Evolutionary conservation across 2,113 vertebrate species (phyloP).

Genomic region (Oceanites oceanicus): DNA sequence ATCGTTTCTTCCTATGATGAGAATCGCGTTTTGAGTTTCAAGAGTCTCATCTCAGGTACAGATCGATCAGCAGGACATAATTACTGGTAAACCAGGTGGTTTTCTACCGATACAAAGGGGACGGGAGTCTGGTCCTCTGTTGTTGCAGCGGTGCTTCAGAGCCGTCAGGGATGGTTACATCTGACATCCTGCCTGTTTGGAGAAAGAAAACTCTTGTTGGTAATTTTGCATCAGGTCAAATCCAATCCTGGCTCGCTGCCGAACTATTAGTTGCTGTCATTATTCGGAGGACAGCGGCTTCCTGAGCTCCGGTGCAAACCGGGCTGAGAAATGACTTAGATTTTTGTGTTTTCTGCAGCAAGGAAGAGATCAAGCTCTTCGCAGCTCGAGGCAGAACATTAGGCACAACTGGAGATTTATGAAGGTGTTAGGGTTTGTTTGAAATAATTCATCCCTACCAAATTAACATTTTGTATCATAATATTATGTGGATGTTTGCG

Average conservation of each 20-base stretch:
- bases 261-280: not conserved
- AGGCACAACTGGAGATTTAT: not conserved
- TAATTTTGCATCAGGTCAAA: not conserved
- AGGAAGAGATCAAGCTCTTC: not conserved
- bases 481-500: not conserved
- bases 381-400: not conserved
- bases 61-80: not conserved
- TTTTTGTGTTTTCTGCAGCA: not conserved
- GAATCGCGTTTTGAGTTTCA: not conserved
- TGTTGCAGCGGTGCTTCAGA: not conserved
- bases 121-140: not conserved
- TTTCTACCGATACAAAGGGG: not conserved
- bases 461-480: not conserved
- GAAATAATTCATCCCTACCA: not conserved
- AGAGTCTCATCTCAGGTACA: not conserved
- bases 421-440: not conserved
- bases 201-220: not conserved
- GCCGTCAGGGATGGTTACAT: not conserved
- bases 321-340: not conserved
- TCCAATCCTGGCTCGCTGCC: rapidly evolving
- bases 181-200: not conserved
- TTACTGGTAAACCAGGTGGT: not conserved
- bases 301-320: not conserved
- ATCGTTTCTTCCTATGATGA: not conserved
- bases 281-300: not conserved